Conservation (phyloP, 2,797 vertebrate species). For the Danio albolineatus region DNA sequence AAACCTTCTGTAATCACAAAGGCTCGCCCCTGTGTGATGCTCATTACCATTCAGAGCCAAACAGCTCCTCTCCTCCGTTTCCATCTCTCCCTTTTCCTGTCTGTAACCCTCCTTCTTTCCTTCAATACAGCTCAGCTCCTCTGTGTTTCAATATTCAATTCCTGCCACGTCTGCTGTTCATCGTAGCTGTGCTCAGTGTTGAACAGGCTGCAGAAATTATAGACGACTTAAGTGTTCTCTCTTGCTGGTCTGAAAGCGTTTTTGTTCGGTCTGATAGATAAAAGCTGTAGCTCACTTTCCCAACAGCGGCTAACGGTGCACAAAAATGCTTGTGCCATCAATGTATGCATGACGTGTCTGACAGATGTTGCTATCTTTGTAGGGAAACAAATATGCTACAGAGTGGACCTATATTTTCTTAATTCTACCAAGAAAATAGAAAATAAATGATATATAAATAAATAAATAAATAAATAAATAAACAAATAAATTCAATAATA, state of each 20-base stretch:
- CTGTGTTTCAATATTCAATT: slow-evolving; percentile 46
- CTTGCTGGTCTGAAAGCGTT: not conserved
- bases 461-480: too few relatives aligned
- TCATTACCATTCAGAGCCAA: slow-evolving; percentile 71
- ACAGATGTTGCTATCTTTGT: not conserved
- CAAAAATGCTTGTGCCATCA: not conserved
- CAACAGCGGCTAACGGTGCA: not conserved
- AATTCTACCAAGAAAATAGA: too few relatives aligned
- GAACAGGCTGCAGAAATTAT: slow-evolving; percentile 27
- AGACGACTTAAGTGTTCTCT: not conserved
- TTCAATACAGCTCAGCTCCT: not conserved
- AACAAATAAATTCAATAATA: too few relatives aligned
- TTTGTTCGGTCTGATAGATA: not conserved
- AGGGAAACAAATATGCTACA: not conserved
- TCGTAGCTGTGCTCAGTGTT: slow-evolving; percentile 24
- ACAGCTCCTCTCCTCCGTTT: slow-evolving; percentile 22
- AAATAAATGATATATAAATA: too few relatives aligned
- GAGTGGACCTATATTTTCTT: not conserved
- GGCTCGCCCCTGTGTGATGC: slow-evolving; percentile 60
- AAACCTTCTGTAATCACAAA: slow-evolving; percentile 65
- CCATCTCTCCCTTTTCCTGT: slow-evolving; percentile 48
- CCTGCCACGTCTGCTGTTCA: slow-evolving; percentile 13
- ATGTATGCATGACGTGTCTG: not conserved
- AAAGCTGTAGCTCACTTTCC: not conserved
- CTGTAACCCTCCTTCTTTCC: not conserved